Evolutionary conservation across 1,140 invertebrate genomes (phyloP).

Genomic region (Mycetomoellerius zeteki): DNA sequence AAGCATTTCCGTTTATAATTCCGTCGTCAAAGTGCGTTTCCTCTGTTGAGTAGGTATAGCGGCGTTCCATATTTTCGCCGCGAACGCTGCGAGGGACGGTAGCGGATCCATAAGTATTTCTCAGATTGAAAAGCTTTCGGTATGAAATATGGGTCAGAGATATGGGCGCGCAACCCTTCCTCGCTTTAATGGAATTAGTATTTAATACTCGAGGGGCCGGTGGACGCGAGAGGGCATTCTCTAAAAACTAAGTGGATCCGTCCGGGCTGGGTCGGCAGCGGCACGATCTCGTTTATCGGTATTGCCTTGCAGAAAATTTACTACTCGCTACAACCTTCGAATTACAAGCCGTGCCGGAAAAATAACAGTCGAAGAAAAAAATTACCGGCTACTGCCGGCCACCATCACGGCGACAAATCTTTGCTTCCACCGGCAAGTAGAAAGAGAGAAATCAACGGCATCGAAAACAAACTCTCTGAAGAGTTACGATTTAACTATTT

Average conservation of each 20-base stretch:
- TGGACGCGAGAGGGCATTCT: conserved; percentile 68
- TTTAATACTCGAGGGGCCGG: conserved; percentile 83
- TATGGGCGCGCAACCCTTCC: conserved; percentile 84
- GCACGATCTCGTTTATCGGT: conserved; percentile 68
- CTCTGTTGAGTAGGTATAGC: conserved; percentile 30
- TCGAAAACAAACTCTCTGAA: conserved; percentile 39
- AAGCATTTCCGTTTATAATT: conserved; percentile 54
- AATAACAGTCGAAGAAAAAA: conserved; percentile 65
- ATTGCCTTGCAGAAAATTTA: conserved; percentile 76
- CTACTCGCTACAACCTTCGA: conserved; percentile 73
- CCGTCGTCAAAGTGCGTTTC: conserved; percentile 53
- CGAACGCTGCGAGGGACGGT: conserved; percentile 57
- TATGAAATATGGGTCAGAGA: conserved; percentile 86
- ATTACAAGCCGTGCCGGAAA: conserved; percentile 66
- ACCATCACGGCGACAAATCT: conserved; percentile 63
- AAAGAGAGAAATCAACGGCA: conserved; percentile 52
- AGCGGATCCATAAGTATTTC: conserved; percentile 84
- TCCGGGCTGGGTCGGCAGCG: conserved; percentile 37
- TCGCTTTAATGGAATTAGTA: conserved; percentile 87
- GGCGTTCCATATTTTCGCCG: conserved; percentile 58
- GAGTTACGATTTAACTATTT: conserved; percentile 49
- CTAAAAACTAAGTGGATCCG: conserved; percentile 76
- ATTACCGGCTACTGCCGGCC: conserved; percentile 61
- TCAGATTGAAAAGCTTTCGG: conserved; percentile 87
- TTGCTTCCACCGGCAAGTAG: conserved; percentile 46